Percentiles rank a stretch among this genome's conserved stretches.
Evolutionary conservation across 2,113 vertebrate genomes (phyloP).

Genomic region (Carlito syrichta): DNA sequence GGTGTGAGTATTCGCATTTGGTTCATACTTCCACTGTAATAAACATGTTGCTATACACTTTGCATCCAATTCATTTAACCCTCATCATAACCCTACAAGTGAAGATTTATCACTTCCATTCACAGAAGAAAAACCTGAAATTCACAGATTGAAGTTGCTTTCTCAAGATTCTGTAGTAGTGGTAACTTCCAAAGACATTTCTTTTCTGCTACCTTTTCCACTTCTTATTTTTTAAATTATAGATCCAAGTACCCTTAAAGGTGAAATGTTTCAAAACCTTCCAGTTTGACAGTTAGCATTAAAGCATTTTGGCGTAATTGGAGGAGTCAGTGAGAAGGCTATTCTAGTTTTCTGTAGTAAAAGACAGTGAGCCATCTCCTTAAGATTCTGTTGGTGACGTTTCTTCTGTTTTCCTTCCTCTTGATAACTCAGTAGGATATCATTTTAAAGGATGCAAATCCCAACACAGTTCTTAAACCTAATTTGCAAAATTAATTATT

Average conservation of each 20-base stretch:
- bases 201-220: neutral
- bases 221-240: neutral
- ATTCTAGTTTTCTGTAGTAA: neutral
- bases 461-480: neutral
- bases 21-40: neutral
- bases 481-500: conserved; percentile 38
- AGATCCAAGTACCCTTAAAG: neutral
- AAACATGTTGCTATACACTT: neutral
- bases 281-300: neutral
- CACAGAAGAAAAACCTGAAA: neutral
- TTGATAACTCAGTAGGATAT: conserved; percentile 30
- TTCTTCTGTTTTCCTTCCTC: neutral
- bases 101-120: neutral
- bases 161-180: neutral
- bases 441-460: conserved; percentile 28
- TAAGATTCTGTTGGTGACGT: neutral
- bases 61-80: neutral
- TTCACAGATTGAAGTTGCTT: neutral
- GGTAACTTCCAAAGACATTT: neutral
- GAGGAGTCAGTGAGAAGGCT: neutral
- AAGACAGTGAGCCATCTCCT: conserved; percentile 16
- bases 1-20: neutral
- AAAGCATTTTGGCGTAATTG: conserved; percentile 45
- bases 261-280: neutral
- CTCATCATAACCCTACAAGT: neutral